Percentiles rank a stretch among this genome's conserved stretches.
phyloP scores from a whole-genome alignment of 2,888 invertebrate genomes.

The Spisula solida region DNA sequence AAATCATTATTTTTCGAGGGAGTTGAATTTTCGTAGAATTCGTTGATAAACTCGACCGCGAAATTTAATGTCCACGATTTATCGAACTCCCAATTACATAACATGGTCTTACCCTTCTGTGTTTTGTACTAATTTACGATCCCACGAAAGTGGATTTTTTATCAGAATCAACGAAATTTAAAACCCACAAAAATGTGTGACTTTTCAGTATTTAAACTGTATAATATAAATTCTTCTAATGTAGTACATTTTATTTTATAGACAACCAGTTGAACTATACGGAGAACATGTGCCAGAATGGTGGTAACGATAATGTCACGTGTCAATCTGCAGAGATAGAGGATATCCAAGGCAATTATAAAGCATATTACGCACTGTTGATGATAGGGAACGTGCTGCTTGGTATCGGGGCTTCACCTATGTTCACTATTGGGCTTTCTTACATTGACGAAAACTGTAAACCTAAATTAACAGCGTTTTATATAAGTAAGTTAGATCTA shows the following conservation, averaged over 20 bases:
- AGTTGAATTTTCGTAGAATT: no score
- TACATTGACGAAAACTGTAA: constrained; percentile 82
- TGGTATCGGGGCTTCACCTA: constrained; percentile 81
- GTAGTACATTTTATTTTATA: neutral
- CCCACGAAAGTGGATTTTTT: no score
- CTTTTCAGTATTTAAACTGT: no score
- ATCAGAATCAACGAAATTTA: no score
- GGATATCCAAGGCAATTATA: constrained; percentile 35
- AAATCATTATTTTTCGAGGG: no score
- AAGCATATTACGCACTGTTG: constrained; percentile 74
- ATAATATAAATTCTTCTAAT: neutral
- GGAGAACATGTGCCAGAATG: constrained; percentile 54
- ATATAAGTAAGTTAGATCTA: constrained; percentile 80
- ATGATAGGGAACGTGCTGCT: constrained; percentile 81
- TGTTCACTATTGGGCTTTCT: constrained; percentile 80
- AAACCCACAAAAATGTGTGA: no score
- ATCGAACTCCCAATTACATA: no score
- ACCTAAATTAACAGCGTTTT: constrained; percentile 79
- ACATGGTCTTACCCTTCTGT: no score
- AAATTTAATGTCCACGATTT: no score
- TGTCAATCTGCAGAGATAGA: constrained; percentile 33
- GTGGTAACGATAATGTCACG: constrained; percentile 29
- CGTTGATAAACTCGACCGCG: no score
- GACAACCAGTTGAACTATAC: constrained; percentile 45
- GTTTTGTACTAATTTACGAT: no score